Conservation (phyloP, 2,113 vertebrate genomes). For the Aramus guarauna region DNA sequence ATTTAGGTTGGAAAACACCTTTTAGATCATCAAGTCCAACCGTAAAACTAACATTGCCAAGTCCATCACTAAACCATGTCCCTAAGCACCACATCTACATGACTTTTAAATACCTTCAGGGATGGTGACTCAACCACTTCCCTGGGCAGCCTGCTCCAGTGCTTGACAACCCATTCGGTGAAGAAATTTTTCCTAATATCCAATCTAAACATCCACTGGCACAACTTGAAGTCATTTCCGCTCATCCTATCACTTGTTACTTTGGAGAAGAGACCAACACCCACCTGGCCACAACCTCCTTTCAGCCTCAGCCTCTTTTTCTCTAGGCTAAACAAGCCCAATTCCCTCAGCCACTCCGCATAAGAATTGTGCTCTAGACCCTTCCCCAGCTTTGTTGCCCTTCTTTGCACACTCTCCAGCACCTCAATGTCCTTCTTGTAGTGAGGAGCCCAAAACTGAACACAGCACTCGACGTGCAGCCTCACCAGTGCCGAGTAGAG, state of each 20-base stretch:
- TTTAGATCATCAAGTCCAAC: not conserved
- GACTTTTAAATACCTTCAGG: not conserved
- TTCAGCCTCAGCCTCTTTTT: not conserved
- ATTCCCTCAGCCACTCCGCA: not conserved
- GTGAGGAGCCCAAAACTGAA: not conserved
- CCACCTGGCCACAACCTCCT: not conserved
- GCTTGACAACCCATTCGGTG: rapidly evolving
- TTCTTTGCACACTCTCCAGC: not conserved
- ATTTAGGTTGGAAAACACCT: not conserved
- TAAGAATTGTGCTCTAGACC: not conserved
- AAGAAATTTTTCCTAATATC: not conserved
- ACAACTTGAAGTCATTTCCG: not conserved
- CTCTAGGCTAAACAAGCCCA: not conserved
- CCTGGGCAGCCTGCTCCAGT: not conserved
- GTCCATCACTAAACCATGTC: not conserved
- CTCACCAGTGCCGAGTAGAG: not conserved
- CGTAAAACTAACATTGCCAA: not conserved
- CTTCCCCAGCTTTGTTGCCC: not conserved
- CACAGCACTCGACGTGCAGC: too few relatives aligned
- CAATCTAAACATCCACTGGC: not conserved
- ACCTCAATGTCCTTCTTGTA: not conserved
- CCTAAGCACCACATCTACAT: not conserved
- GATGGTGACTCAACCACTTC: too few relatives aligned
- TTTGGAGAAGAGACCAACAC: not conserved
- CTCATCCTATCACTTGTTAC: not conserved